A percentile compares a stretch with the other conserved stretches of the same genome.
phyloP scores from a whole-genome alignment of 1,140 invertebrate genomes.

The Anastatus disparis region DNA sequence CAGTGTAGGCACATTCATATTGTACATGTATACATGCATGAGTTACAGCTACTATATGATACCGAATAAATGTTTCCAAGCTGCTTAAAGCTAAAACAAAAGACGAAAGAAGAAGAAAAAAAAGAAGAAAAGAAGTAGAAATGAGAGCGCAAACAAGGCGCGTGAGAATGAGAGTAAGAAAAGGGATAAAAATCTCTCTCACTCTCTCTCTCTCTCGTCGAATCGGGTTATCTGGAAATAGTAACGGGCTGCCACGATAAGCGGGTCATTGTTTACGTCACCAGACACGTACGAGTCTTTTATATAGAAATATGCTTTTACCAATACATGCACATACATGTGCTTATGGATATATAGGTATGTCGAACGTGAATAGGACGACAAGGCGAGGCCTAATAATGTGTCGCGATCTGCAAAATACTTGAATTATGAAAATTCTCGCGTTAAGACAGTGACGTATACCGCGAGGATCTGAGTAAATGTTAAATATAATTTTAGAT shows the following conservation, averaged over 20 bases:
- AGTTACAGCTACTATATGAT: too few species aligned
- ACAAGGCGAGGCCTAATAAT: neutral
- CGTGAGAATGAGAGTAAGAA: neutral
- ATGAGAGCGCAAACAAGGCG: neutral
- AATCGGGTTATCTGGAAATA: conserved; percentile 53
- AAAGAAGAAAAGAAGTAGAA: too few species aligned
- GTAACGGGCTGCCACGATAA: conserved; percentile 39
- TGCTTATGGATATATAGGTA: neutral
- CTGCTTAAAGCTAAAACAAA: neutral
- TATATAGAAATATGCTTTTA: too few species aligned
- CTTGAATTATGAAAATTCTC: too few species aligned
- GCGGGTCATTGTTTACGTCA: conserved; percentile 57
- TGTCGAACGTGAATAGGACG: too few species aligned
- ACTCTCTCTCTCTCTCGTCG: too few species aligned
- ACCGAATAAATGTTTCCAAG: neutral
- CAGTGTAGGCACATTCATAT: too few species aligned
- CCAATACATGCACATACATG: neutral
- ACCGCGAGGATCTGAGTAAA: too few species aligned
- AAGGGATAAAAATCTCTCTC: conserved; percentile 32
- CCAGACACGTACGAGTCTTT: conserved; percentile 37
- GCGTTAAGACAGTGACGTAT: too few species aligned
- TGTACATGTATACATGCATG: too few species aligned
- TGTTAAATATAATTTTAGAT: too few species aligned
- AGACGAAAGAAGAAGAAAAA: too few species aligned
- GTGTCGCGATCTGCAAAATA: neutral